These are phyloP conservation scores for Peucedramus taeniatus DNA, from an alignment of 2,113 vertebrate species.

Conservation along the genomic window DNA sequence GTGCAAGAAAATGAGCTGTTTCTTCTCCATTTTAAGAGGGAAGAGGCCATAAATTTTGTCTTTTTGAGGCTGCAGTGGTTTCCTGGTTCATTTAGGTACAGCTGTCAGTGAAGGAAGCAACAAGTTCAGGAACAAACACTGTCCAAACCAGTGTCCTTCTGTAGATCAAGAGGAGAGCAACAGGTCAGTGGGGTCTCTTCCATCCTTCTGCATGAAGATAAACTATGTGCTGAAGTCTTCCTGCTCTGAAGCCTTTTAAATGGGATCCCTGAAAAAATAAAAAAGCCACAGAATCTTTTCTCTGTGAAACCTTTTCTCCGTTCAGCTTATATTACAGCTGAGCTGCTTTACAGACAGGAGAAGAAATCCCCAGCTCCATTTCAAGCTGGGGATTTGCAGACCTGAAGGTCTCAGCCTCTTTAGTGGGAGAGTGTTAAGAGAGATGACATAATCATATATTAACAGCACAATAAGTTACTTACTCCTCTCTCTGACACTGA, in stretches of 20 bases:
- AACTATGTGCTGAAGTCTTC: not conserved
- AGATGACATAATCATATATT: conserved; percentile 23
- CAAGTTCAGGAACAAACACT: not conserved
- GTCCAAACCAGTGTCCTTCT: not conserved
- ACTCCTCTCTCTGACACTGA: not conserved
- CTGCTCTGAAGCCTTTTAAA: not conserved
- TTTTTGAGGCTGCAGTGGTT: not conserved
- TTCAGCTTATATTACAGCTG: not conserved
- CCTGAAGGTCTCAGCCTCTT: not conserved
- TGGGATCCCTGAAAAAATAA: not conserved
- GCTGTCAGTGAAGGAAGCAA: not conserved
- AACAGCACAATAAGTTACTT: conserved; percentile 28
- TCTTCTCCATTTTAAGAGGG: not conserved
- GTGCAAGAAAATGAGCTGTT: not conserved
- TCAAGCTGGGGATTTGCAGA: not conserved
- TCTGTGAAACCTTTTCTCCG: not conserved
- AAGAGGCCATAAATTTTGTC: not conserved
- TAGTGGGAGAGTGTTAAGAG: not conserved
- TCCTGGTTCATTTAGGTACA: not conserved
- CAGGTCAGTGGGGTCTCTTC: not conserved
- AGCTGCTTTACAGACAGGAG: not conserved
- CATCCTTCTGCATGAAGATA: not conserved
- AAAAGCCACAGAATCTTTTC: not conserved
- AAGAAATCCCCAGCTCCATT: not conserved
- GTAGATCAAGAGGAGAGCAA: not conserved